Evolutionary conservation across 2,113 vertebrate species (phyloP).

Genomic region (Nesogale talazaci): DNA sequence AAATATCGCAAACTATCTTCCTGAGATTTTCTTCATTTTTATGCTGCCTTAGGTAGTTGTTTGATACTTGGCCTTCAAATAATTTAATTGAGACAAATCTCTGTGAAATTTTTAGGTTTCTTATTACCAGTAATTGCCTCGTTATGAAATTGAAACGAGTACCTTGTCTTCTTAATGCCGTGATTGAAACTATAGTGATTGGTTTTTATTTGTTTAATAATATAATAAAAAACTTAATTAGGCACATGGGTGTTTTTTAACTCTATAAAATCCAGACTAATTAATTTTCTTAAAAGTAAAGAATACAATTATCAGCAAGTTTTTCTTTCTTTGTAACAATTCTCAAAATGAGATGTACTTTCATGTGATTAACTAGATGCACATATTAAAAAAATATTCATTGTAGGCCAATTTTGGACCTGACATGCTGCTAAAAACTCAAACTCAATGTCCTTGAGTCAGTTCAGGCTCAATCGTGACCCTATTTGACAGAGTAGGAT

Average conservation of each 20-base stretch:
- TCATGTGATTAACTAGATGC: not conserved
- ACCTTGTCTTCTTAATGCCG: constrained; percentile 76
- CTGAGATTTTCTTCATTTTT: not conserved
- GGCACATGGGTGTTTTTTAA: constrained; percentile 55
- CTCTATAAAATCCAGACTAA: constrained; percentile 64
- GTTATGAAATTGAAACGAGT: constrained; percentile 53
- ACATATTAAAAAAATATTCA: not conserved
- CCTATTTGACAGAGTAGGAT: too few relatives aligned
- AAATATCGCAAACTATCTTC: not conserved
- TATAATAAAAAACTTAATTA: constrained; percentile 80
- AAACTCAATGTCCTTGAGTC: too few relatives aligned
- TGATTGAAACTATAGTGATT: constrained; percentile 68
- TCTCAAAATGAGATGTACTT: constrained; percentile 47
- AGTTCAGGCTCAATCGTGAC: too few relatives aligned
- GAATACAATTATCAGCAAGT: constrained; percentile 32
- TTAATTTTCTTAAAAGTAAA: constrained; percentile 68
- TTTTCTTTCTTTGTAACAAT: constrained; percentile 60
- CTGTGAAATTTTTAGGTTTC: constrained; percentile 44
- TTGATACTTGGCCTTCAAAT: constrained; percentile 6
- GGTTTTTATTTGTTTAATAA: constrained; percentile 62
- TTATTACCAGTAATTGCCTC: constrained; percentile 51
- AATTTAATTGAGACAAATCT: constrained; percentile 20
- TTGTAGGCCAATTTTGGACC: not conserved
- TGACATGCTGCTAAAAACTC: not conserved
- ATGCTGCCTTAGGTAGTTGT: not conserved